phyloP scores from a whole-genome alignment of 2,888 invertebrate genomes.

The Mythimna albipuncta region DNA sequence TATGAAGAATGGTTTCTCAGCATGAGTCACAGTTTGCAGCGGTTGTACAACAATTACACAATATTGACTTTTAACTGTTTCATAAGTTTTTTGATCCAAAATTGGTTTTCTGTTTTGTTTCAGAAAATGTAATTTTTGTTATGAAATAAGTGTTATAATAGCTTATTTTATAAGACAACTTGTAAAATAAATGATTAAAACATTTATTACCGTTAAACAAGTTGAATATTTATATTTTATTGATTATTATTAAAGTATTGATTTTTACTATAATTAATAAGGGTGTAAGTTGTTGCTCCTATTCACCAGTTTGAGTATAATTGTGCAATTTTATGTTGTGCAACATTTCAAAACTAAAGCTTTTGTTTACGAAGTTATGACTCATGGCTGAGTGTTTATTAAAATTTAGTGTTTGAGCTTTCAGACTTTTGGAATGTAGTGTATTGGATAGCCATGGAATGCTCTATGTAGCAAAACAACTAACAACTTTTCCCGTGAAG shows the following conservation, averaged over 20 bases:
- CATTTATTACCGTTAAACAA: too few relatives aligned
- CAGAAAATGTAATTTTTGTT: not conserved
- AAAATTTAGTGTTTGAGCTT: conserved; percentile 11
- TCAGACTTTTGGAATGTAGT: conserved; percentile 10
- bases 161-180: too few relatives aligned
- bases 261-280: too few relatives aligned
- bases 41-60: conserved; percentile 11
- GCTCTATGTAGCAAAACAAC: not conserved
- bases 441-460: not conserved
- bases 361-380: conserved; percentile 13
- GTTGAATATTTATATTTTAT: too few relatives aligned
- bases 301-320: not conserved
- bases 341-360: conserved; percentile 27
- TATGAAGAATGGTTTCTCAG: conserved; percentile 21
- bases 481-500: not conserved
- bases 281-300: too few relatives aligned
- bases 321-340: conserved; percentile 2
- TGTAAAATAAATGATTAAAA: too few relatives aligned
- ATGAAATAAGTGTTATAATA: too few relatives aligned
- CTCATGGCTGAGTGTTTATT: conserved; percentile 16
- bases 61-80: not conserved
- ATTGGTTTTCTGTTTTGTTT: not conserved
- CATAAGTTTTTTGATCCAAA: not conserved
- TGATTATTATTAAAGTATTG: too few relatives aligned
- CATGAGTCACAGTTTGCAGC: conserved; percentile 35